phyloP scores from a whole-genome alignment of 2,797 vertebrate genomes.

The Eulemur albifrons region DNA sequence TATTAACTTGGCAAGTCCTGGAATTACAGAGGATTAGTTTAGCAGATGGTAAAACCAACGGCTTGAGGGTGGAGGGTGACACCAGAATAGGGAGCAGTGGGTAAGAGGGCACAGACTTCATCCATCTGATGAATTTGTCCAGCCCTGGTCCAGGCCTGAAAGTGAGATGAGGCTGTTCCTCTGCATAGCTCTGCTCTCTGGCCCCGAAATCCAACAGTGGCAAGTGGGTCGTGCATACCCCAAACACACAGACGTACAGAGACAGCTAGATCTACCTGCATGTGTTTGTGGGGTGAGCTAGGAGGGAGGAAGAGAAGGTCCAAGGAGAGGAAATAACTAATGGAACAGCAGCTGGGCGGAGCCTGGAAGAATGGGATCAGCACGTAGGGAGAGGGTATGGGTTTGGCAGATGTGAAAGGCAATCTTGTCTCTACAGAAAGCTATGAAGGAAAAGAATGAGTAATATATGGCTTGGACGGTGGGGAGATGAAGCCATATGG shows the following conservation, averaged over 20 bases:
- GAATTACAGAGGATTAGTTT: background rate
- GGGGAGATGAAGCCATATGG: background rate
- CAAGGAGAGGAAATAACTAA: background rate
- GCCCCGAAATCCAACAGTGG: fast-evolving
- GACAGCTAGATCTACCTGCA: background rate
- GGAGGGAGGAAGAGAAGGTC: background rate
- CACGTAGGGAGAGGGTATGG: background rate
- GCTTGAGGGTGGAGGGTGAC: too few relatives aligned
- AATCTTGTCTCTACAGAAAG: background rate
- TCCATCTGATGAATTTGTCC: background rate
- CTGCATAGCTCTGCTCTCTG: background rate
- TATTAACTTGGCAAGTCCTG: background rate
- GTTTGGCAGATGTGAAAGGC: background rate
- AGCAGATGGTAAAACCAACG: background rate
- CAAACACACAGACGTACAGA: background rate
- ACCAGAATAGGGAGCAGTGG: background rate
- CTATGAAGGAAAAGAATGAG: background rate
- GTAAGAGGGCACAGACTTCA: background rate
- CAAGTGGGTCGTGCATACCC: background rate
- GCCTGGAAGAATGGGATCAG: background rate
- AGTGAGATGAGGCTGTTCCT: background rate
- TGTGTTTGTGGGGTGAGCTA: background rate
- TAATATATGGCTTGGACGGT: background rate
- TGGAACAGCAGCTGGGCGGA: background rate
- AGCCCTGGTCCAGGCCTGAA: background rate